Conservation (phyloP, 2,888 invertebrate genomes). For the Lasioglossum oenotherae region DNA sequence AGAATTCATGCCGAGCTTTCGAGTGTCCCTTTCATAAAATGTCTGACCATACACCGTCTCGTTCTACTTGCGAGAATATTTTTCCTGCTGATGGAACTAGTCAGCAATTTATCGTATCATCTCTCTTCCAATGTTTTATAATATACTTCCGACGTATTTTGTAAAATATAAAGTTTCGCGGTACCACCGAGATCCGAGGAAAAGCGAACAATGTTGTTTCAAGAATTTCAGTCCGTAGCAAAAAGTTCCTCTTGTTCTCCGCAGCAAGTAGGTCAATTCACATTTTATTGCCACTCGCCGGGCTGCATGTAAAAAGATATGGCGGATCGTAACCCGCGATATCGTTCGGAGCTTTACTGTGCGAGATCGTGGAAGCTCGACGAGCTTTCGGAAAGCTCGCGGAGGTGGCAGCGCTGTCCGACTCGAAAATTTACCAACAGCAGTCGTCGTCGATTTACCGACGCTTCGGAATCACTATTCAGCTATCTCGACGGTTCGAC, state of each 20-base stretch:
- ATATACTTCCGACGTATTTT: not conserved
- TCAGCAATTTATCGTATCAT: not conserved
- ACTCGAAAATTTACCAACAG: conserved; percentile 33
- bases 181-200: not conserved
- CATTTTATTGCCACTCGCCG: not conserved
- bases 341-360: conserved; percentile 35
- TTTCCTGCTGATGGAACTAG: not conserved
- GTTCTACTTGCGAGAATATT: not conserved
- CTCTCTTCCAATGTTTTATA: not conserved
- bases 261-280: not conserved
- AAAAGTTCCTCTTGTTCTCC: not conserved
- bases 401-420: conserved; percentile 44
- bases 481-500: too few relatives aligned
- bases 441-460: conserved; percentile 38
- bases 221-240: not conserved
- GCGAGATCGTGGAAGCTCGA: not conserved
- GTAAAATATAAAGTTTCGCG: not conserved
- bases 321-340: conserved; percentile 33
- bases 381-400: conserved; percentile 32
- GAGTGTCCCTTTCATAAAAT: not conserved
- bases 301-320: not conserved
- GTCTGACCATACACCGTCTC: not conserved
- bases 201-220: not conserved
- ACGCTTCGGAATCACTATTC: conserved; percentile 4
- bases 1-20: not conserved